These are phyloP conservation scores for Noctua fimbriata DNA, from an alignment of 2,888 invertebrate genomes.

Conservation along the genomic window DNA sequence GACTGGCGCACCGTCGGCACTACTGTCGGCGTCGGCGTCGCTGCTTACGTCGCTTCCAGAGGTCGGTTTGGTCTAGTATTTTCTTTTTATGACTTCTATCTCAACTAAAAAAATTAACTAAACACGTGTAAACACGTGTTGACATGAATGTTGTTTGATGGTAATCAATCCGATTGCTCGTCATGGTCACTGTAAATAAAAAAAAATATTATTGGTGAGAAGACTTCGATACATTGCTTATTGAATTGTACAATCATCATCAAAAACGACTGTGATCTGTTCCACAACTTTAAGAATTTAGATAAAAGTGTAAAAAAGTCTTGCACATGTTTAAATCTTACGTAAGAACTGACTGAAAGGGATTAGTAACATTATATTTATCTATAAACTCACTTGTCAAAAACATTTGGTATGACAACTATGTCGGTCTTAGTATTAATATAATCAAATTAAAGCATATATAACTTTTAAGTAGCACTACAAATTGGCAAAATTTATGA, in stretches of 20 bases:
- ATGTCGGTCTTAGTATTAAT: too few species aligned
- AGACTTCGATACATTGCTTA: neutral
- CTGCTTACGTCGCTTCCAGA: constrained; percentile 79
- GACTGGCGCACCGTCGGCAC: constrained; percentile 82
- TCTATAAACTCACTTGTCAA: too few species aligned
- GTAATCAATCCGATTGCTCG: neutral
- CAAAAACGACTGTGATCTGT: neutral
- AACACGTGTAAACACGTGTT: neutral
- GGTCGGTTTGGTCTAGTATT: constrained; percentile 68
- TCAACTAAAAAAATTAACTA: neutral
- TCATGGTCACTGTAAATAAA: neutral
- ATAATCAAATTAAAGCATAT: too few species aligned
- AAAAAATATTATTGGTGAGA: neutral
- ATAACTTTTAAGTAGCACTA: too few species aligned
- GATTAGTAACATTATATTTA: too few species aligned
- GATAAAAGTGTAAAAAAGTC: neutral
- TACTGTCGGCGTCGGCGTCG: constrained; percentile 38
- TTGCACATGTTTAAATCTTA: too few species aligned
- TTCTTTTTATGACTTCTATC: neutral
- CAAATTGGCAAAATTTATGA: too few species aligned
- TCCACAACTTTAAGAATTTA: neutral
- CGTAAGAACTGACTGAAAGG: too few species aligned
- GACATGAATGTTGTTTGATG: neutral
- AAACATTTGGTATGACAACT: too few species aligned
- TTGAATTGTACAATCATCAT: too few species aligned